phyloP scores from a whole-genome alignment of 1,140 invertebrate genomes.

The Drosophila asahinai region DNA sequence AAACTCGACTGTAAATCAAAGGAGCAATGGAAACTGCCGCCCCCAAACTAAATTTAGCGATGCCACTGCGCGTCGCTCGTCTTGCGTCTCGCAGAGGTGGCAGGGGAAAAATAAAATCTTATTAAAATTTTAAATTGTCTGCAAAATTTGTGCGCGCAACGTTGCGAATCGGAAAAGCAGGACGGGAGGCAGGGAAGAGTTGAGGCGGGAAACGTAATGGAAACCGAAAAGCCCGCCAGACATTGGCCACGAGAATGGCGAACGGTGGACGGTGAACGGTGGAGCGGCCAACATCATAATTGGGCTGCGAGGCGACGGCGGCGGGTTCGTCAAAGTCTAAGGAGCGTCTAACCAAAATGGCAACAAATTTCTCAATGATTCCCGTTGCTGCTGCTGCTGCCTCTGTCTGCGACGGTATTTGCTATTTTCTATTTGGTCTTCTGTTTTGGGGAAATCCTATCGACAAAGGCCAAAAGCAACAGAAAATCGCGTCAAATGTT shows the following conservation, averaged over 20 bases:
- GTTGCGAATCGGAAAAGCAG: slow-evolving; percentile 51
- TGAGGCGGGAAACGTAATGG: slow-evolving; percentile 62
- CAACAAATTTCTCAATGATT: slow-evolving; percentile 54
- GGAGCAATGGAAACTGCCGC: slow-evolving; percentile 15
- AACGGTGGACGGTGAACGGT: slow-evolving; percentile 11
- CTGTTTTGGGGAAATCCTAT: slow-evolving; percentile 67
- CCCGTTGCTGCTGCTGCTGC: neutral
- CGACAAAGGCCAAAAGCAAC: slow-evolving; percentile 70
- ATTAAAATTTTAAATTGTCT: slow-evolving; percentile 82
- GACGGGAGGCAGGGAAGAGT: neutral
- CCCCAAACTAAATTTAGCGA: slow-evolving; percentile 69
- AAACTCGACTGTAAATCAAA: slow-evolving; percentile 37
- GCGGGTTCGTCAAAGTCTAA: slow-evolving; percentile 64
- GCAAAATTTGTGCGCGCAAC: slow-evolving; percentile 69
- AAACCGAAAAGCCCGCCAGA: slow-evolving; percentile 68
- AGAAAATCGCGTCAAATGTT: slow-evolving; percentile 72
- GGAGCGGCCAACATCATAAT: slow-evolving; percentile 41
- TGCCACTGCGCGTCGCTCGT: neutral
- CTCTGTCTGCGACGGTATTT: slow-evolving; percentile 16
- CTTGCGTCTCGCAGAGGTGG: neutral
- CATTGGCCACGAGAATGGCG: slow-evolving; percentile 43
- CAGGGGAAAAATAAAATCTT: slow-evolving; percentile 49
- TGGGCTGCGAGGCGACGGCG: slow-evolving; percentile 7
- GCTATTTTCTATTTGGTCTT: slow-evolving; percentile 4
- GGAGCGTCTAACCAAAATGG: slow-evolving; percentile 77